phyloP scores from a whole-genome alignment of 2,113 vertebrate species.

The Meles meles region DNA sequence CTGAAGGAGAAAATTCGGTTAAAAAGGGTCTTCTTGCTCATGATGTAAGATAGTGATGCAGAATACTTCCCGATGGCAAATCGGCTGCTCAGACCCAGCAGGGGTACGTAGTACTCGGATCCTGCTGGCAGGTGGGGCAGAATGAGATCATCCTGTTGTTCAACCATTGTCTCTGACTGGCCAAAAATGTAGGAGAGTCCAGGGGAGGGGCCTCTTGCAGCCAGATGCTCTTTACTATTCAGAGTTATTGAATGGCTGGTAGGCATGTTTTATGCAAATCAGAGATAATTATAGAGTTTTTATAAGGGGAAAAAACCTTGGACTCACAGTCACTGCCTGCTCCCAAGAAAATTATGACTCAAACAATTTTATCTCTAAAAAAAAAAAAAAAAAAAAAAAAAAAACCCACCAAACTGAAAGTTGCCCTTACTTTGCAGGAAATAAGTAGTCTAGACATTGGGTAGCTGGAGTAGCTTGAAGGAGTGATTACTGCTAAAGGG shows the following conservation, averaged over 20 bases:
- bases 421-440: neutral
- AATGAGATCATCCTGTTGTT: constrained; percentile 58
- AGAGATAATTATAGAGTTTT: constrained; percentile 6
- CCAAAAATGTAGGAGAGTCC: constrained; percentile 50
- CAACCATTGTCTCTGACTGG: constrained; percentile 42
- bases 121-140: constrained; percentile 56
- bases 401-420: neutral
- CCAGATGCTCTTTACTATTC: constrained; percentile 54
- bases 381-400: neutral
- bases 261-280: constrained; percentile 23
- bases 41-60: constrained; percentile 31
- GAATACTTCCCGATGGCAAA: constrained; percentile 50
- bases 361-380: neutral
- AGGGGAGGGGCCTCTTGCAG: constrained; percentile 32
- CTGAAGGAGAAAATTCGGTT: constrained; percentile 46
- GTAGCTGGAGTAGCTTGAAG: neutral
- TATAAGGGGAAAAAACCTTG: constrained; percentile 18
- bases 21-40: constrained; percentile 61
- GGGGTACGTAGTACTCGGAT: constrained; percentile 69
- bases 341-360: constrained; percentile 28
- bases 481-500: neutral
- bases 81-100: constrained; percentile 21
- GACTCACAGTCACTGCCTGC: neutral
- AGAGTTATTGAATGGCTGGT: neutral
- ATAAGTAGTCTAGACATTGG: neutral